phyloP scores from a whole-genome alignment of 2,797 vertebrate genomes.

The Danio aesculapii region DNA sequence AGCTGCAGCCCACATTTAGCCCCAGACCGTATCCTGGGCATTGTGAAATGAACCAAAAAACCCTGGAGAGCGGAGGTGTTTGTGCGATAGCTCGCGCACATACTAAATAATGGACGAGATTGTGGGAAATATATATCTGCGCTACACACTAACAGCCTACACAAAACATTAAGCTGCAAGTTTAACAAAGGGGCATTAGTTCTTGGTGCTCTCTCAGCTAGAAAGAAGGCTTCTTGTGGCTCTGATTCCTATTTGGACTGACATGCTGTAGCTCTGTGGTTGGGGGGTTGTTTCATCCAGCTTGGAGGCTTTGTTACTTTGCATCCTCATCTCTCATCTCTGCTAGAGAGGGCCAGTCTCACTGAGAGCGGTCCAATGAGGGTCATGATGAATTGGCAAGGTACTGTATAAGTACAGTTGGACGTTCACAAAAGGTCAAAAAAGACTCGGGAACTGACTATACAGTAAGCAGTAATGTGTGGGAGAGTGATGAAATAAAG shows the following conservation, averaged over 20 bases:
- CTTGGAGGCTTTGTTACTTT: conserved; percentile 44
- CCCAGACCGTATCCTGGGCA: conserved; percentile 35
- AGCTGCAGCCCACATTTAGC: conserved; percentile 46
- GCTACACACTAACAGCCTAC: conserved; percentile 8
- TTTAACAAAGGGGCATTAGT: conserved; percentile 38
- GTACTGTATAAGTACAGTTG: conserved; percentile 16
- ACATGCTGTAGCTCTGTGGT: conserved; percentile 40
- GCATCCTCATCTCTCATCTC: conserved; percentile 44
- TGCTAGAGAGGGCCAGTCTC: conserved; percentile 30
- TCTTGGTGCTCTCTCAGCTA: not conserved
- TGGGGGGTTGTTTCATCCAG: conserved; percentile 32
- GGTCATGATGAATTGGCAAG: conserved; percentile 26
- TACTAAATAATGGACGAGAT: conserved; percentile 43
- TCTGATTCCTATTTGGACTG: conserved; percentile 53
- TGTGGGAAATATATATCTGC: conserved; percentile 15
- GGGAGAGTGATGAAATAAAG: conserved; percentile 14
- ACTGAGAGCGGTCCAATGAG: conserved; percentile 34
- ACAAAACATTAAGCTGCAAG: conserved; percentile 37
- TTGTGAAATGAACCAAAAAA: conserved; percentile 44
- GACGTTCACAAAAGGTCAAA: conserved; percentile 35
- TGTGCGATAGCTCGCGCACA: conserved; percentile 23
- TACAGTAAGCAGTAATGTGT: conserved; percentile 3
- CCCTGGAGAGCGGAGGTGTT: conserved; percentile 31
- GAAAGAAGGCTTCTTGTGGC: conserved; percentile 18
- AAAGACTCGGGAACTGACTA: conserved; percentile 5